Evolutionary conservation across 2,888 invertebrate species (phyloP), one percentile per base, ranked within the genome.

Genomic region (Carpatolechia fugitivella): DNA sequence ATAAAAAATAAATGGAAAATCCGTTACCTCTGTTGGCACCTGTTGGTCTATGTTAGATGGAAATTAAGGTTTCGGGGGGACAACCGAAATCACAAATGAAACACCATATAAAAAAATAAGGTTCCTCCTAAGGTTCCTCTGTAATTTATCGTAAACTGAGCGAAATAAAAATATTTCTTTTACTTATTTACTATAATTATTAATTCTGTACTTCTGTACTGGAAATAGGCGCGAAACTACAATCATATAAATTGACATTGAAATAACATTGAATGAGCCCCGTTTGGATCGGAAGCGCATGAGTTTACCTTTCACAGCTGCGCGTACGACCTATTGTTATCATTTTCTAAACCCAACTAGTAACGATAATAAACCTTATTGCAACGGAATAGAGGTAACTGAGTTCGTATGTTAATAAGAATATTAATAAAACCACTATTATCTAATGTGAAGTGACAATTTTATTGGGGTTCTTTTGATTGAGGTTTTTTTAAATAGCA

Each of bases 391-490:
- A 47, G 11, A n/a, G n/a, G 49, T 20, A n/a, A 35, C 11, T 20
- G 24, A 6, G 24, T 3, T 18, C 7, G 29, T 11, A 30, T 10
- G 29, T 8, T 7, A 38, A 11, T 51, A 13, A 20, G 1, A 38
- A 38, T 14, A 52, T 40, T 52, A 40, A 52, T 52, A 18, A 16
- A 41, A 54, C 47, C 20, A 64, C 63, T 77, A 75, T 75, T 78
- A 76, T 77, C 38, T 78, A 77, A 72, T 78, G 69, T 72, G 73
- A 75, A 69, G 72, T 70, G 69, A 67, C 69, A 52, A 70, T 70
- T 74, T 70, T 75, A 78, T 74, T 77, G 67, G 73, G 77, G 74
- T 66, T 31, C 41, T 41, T 24, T 41, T 41, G 24, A 29, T 44
- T 7, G 29, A 29, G 29, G n/a, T 44, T 44, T 44, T 29, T 44